phyloP scores from a whole-genome alignment of 2,113 vertebrate species.

The Burhinus bistriatus region DNA sequence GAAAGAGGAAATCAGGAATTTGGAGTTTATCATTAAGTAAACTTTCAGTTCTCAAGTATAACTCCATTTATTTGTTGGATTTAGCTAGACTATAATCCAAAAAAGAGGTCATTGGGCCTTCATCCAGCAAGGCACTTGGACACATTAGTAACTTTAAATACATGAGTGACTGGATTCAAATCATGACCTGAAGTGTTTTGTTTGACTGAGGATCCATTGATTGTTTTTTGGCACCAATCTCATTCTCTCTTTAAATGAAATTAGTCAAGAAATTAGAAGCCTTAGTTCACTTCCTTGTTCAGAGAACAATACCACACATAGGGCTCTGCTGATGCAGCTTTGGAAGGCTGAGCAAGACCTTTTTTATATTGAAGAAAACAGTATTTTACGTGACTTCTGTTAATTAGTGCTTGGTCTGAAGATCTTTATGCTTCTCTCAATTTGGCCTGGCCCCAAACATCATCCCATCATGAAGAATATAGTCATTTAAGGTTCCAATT shows the following conservation, averaged over 20 bases:
- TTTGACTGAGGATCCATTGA: neutral
- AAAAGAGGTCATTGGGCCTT: neutral
- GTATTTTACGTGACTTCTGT: neutral
- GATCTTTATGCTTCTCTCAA: neutral
- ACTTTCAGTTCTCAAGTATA: neutral
- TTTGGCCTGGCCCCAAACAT: neutral
- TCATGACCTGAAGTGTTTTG: neutral
- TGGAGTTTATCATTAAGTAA: neutral
- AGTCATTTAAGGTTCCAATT: neutral
- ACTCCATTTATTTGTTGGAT: neutral
- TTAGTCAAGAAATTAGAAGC: neutral
- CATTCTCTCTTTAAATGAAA: neutral
- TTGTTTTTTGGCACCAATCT: slow-evolving; percentile 31
- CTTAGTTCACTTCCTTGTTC: neutral
- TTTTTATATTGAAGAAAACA: neutral
- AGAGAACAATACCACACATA: neutral
- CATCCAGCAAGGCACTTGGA: neutral
- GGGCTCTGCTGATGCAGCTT: neutral
- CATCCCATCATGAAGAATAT: neutral
- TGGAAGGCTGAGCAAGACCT: neutral
- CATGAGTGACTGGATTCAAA: neutral
- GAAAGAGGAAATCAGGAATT: neutral
- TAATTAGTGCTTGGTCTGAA: slow-evolving; percentile 1
- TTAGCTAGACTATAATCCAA: neutral
- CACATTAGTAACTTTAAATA: neutral